Conservation (phyloP, 2,113 vertebrate species). For the Poeciliopsis retropinna region DNA sequence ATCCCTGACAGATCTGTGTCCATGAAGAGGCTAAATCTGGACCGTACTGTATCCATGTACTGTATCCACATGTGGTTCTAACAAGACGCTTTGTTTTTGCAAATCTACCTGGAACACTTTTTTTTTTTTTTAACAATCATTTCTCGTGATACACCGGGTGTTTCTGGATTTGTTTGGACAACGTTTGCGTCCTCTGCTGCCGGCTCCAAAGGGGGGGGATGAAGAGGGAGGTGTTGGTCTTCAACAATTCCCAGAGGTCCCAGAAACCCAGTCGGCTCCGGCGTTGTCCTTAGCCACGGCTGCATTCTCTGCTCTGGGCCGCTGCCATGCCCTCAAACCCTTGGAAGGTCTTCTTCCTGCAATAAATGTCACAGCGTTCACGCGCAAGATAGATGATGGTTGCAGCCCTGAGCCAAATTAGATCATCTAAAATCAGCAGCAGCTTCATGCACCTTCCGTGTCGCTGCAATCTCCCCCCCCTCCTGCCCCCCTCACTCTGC, state of each 20-base stretch:
- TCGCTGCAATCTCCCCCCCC: slow-evolving; percentile 4
- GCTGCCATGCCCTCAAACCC: slow-evolving; percentile 76
- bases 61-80: slow-evolving; percentile 29
- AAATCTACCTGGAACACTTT: background rate
- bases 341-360: slow-evolving; percentile 75
- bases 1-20: slow-evolving; percentile 67
- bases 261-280: slow-evolving; percentile 37
- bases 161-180: slow-evolving; percentile 6
- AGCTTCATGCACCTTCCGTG: slow-evolving; percentile 51
- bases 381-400: slow-evolving; percentile 65
- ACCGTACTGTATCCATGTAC: slow-evolving; percentile 44
- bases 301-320: slow-evolving; percentile 37
- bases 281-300: slow-evolving; percentile 46
- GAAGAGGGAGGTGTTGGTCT: background rate
- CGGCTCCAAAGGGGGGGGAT: slow-evolving; percentile 44
- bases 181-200: slow-evolving; percentile 29
- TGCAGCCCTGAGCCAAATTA: slow-evolving; percentile 55
- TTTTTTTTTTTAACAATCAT: background rate
- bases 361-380: slow-evolving; percentile 73
- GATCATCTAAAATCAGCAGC: slow-evolving; percentile 68
- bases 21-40: slow-evolving; percentile 68
- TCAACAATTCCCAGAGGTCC: slow-evolving; percentile 68
- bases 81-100: slow-evolving; percentile 12
- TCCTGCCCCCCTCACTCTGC: background rate
- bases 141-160: background rate